These are phyloP conservation scores for Bryconaethiops microstoma DNA, from an alignment of 2,797 vertebrate genomes.

Conservation along the genomic window DNA sequence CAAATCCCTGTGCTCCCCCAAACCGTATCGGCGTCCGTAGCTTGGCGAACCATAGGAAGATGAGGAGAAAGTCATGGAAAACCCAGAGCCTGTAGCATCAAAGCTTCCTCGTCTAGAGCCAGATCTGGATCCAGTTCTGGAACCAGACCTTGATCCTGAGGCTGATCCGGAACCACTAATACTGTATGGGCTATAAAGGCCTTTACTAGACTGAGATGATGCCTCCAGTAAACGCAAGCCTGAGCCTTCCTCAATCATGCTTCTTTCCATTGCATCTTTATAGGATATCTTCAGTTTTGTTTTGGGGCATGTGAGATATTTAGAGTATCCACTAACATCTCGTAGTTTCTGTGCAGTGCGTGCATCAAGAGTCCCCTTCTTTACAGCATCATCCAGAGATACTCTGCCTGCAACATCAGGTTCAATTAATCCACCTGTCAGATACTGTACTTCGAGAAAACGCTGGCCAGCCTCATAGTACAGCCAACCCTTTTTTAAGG, in stretches of 20 bases:
- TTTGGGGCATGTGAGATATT: slow-evolving; percentile 98
- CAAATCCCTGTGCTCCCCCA: slow-evolving; percentile 29
- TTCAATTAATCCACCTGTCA: slow-evolving; percentile 95
- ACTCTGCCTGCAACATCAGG: slow-evolving; percentile 85
- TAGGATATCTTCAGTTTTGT: slow-evolving; percentile 99
- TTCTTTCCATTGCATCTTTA: slow-evolving; percentile 96
- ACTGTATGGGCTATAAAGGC: slow-evolving; percentile 96
- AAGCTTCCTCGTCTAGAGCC: slow-evolving; percentile 95
- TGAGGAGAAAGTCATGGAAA: slow-evolving; percentile 91
- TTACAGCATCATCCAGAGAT: slow-evolving; percentile 88
- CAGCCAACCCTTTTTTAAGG: slow-evolving; percentile 97
- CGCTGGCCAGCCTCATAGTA: slow-evolving; percentile 97
- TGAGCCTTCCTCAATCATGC: slow-evolving; percentile 93
- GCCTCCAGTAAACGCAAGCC: slow-evolving; percentile 93
- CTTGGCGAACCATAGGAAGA: slow-evolving; percentile 88
- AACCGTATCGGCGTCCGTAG: slow-evolving; percentile 86
- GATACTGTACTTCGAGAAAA: slow-evolving; percentile 97
- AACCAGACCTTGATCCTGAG: slow-evolving; percentile 88
- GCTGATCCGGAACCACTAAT: slow-evolving; percentile 90
- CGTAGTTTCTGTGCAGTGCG: slow-evolving; percentile 94
- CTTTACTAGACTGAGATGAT: slow-evolving; percentile 94
- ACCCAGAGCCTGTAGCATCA: slow-evolving; percentile 88
- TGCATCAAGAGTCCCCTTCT: slow-evolving; percentile 89
- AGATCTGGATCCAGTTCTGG: slow-evolving; percentile 88
- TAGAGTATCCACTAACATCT: slow-evolving; percentile 90